Base-by-base conservation (phyloP, 1,140 invertebrate species). In the Orius laevigatus region DNA sequence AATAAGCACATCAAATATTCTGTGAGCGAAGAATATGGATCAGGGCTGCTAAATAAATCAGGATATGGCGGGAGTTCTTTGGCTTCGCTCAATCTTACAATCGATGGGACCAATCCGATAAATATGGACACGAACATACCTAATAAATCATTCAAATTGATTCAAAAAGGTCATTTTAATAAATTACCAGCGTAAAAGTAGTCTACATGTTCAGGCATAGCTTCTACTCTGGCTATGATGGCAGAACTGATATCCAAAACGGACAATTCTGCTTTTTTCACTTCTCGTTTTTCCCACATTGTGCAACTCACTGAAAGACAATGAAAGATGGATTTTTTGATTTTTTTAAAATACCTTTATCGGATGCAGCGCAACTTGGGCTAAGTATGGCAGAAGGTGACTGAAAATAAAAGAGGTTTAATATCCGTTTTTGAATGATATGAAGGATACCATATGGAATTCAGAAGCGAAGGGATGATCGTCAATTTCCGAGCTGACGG, bases 191-290 rank as follows among this genome's bases (percentile, higher is more conserved):
- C 69, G 59, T 81, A 83, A 64, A 90, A 78, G 62, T 88, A 91
- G 66, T 88, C 84, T 54, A 78, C 77, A 55, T 75, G 79, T 56
- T 87, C 81, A 15, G 79, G 76, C 63, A 83, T 78, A 12, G 75
- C 72, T 65, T 94, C 90, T 2, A 93, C 90, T 60, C 78, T 79
- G 59, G 73, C 77, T 51, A 95, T 93, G 55, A 96, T 92, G 16
- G 80, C 82, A 57, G 87, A 91, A 60, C 87, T 91, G 53, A 96
- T 93, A 63, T 96, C 91, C 35, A 95, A 66, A 1, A 91, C 87
- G 1, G 88, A 89, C 45, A 96, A 69, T 60, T 94, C 87, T 0
- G 85, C 86, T 64, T 94, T 93, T 59, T 93, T 85, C 18, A 84
- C 78, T 55, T 90, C 85, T 12, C 78, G 72, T 39, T 75, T 73